Conservation (phyloP, 1,140 invertebrate genomes). For the Forficula auricularia region DNA sequence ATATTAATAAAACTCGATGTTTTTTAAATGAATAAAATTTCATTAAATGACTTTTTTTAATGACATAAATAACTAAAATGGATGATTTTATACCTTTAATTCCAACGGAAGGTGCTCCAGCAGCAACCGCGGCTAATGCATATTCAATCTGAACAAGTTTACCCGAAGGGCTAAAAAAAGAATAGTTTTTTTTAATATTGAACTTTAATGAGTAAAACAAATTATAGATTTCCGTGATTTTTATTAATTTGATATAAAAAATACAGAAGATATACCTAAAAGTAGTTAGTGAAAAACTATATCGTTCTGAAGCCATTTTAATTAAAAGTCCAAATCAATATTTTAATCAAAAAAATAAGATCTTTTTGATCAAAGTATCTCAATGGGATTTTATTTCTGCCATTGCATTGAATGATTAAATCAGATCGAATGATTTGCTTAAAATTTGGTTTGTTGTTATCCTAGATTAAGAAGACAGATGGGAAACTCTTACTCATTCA, state of each 20-base stretch:
- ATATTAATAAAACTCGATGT: slow-evolving; percentile 2
- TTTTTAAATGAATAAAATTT: neutral
- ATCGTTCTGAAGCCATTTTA: slow-evolving; percentile 82
- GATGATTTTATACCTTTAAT: slow-evolving; percentile 71
- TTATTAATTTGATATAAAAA: slow-evolving; percentile 3
- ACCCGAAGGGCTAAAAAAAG: slow-evolving; percentile 77
- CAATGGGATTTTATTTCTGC: too few species aligned
- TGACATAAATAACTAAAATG: neutral
- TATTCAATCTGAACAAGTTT: slow-evolving; percentile 99
- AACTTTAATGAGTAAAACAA: slow-evolving; percentile 7
- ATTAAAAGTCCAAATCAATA: slow-evolving; percentile 26
- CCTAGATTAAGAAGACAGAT: too few species aligned
- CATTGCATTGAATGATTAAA: too few species aligned
- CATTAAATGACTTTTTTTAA: slow-evolving; percentile 3
- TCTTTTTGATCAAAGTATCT: slow-evolving; percentile 1
- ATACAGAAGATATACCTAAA: slow-evolving; percentile 60
- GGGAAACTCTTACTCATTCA: too few species aligned
- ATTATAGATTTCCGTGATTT: slow-evolving; percentile 3
- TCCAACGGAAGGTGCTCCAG: slow-evolving; percentile 95
- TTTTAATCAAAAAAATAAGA: slow-evolving; percentile 2
- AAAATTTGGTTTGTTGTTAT: too few species aligned
- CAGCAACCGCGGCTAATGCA: slow-evolving; percentile 94
- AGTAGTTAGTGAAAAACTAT: slow-evolving; percentile 95
- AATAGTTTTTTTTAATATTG: slow-evolving; percentile 3
- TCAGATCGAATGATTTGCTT: too few species aligned